Evolutionary conservation across 1,140 invertebrate species (phyloP).

Genomic region (Ceratitis capitata): DNA sequence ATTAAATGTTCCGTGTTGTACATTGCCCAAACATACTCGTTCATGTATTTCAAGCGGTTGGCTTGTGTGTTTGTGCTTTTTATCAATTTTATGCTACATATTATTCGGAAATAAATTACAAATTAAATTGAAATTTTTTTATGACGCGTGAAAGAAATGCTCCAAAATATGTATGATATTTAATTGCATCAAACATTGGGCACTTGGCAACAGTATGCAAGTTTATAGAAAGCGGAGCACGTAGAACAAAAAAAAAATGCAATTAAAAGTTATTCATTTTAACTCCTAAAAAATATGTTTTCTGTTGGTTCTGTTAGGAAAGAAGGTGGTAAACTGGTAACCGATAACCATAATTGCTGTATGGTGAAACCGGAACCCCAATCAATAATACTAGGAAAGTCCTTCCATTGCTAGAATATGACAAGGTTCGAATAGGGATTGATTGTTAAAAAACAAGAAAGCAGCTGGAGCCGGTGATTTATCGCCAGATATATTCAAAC

Average conservation of each 20-base stretch:
- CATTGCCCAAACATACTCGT: not conserved
- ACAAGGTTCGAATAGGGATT: no score
- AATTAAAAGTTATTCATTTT: not conserved
- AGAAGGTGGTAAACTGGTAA: no score
- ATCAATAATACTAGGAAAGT: no score
- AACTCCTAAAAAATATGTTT: no score
- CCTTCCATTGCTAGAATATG: no score
- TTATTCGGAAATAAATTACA: conserved; percentile 25
- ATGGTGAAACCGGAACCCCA: no score
- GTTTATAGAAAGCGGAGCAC: not conserved
- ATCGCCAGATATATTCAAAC: no score
- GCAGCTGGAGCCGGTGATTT: no score
- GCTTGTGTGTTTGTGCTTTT: not conserved
- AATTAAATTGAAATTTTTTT: conserved; percentile 23
- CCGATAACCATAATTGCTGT: no score
- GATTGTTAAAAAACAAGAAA: no score
- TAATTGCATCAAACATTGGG: not conserved
- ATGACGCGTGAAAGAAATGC: conserved; percentile 26
- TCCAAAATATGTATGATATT: not conserved
- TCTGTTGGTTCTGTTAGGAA: not conserved
- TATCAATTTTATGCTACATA: conserved; percentile 30
- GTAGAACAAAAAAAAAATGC: not conserved
- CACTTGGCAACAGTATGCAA: not conserved
- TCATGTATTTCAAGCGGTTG: not conserved
- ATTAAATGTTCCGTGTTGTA: not conserved